Base-by-base conservation (phyloP, 2,113 vertebrate species). In the Tragulus kanchil region DNA sequence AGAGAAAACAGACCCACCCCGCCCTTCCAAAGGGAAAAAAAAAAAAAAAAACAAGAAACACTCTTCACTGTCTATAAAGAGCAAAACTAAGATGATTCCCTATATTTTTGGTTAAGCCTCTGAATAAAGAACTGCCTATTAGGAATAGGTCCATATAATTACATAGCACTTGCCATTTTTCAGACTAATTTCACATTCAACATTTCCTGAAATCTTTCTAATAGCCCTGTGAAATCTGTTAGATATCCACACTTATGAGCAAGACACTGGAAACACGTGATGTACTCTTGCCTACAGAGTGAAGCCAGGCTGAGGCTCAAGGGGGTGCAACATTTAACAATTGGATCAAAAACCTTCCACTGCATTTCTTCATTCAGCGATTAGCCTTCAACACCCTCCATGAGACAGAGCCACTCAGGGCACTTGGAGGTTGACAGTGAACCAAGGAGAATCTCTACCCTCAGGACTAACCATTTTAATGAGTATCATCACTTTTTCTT, bases 381-480 rank as follows among this genome's bases (percentile, higher is more conserved):
- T 12, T 12, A 86, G 31, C 61, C 73, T 4, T 71, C n/a, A 56
- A 45, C 9, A 4, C n/a, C 54, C 13, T 45, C 17, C 3, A 4
- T 5, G 50, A 9, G 23, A 67, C 1, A 54, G 64, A 2, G 50
- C 61, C 56, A 59, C 42, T 93, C 42, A 6, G 69, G 48, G 28
- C 31, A 50, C 16, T 5, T n/a, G 61, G 21, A n/a, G 6, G 15
- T 28, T 71, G 50, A 81, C 10, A 77, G 23, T 6, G 21, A 77
- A 59, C 62, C 42, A 59, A 85, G 62, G 13, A 65, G 64, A 85
- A 73, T 26, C 62, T 19, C 45, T 19, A 86, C 2, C 28, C 84
- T 85, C 62, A 75, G 15, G 67, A 48, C 87, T 58, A 86, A 79
- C 56, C 36, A 52, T 12, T 92, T 93, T 89, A 91, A 67, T 64